Evolutionary conservation across 2,113 vertebrate species (phyloP).

Genomic region (Perca flavescens): DNA sequence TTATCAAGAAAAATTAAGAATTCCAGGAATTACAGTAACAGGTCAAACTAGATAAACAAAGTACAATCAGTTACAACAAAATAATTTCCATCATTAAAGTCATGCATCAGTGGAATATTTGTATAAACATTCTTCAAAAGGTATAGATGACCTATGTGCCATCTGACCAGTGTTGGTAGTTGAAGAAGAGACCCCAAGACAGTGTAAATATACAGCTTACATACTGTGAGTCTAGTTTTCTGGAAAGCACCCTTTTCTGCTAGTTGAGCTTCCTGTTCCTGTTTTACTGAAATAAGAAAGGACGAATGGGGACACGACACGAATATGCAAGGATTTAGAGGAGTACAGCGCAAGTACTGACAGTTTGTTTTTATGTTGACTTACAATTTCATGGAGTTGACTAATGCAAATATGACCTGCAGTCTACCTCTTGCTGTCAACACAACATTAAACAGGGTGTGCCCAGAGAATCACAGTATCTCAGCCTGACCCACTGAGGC

Average conservation of each 20-base stretch:
- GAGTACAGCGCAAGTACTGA: constrained; percentile 13
- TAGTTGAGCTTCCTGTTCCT: constrained; percentile 54
- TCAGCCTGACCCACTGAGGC: constrained; percentile 47
- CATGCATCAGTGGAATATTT: constrained; percentile 77
- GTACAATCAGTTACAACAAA: constrained; percentile 60
- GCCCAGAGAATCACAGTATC: constrained; percentile 51
- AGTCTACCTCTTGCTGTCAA: constrained; percentile 54
- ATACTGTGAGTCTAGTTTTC: constrained; percentile 25
- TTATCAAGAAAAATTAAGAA: constrained; percentile 49
- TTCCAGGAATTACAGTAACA: constrained; percentile 77
- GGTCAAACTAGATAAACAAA: constrained; percentile 58
- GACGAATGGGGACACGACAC: constrained; percentile 10
- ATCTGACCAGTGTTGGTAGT: constrained; percentile 77
- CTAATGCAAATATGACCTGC: constrained; percentile 54
- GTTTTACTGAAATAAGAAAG: constrained; percentile 64
- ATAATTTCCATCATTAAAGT: constrained; percentile 55
- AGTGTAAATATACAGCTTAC: constrained; percentile 50
- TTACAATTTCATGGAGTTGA: constrained; percentile 49
- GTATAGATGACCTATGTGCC: constrained; percentile 66
- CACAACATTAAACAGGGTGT: constrained; percentile 57
- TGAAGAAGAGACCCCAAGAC: constrained; percentile 54
- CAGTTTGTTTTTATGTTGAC: constrained; percentile 31
- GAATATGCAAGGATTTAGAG: constrained; percentile 27
- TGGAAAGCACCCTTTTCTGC: constrained; percentile 56
- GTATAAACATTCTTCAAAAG: constrained; percentile 73